Evolutionary conservation across 2,888 invertebrate species (phyloP), one percentile per base, ranked within the genome.

Genomic region (Agrypnus murinus): DNA sequence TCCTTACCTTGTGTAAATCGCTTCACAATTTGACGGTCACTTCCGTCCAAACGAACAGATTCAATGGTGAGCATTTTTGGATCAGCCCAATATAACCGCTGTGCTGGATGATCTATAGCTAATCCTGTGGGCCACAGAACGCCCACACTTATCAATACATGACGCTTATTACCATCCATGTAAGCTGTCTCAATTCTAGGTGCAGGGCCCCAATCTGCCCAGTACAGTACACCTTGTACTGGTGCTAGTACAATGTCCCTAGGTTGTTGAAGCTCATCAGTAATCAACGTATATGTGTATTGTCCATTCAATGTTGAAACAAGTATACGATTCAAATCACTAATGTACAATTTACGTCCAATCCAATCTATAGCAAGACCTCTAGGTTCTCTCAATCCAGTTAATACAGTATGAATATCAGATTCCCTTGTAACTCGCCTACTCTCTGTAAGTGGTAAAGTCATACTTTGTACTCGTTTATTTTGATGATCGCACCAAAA

Each of bases 31-130:
- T 88, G 88, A 43, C 93, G 87, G 78, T 91, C 92, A 62, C 87
- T 87, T 71, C 95, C 95, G 82, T 93, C 92, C 15, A 92, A 84
- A 12, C 88, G 86, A 59, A 91, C 88, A 45, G 91, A 91, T 84
- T 94, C 93, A 67, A 95, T 88, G 15, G 90, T 89, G 77, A 89
- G 89, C 75, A 90, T 89, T 84, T 94, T 94, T n/a, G 91, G 90
- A 86, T 96, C 96, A 9, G 93, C 90, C 93, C 94, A 95, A 87
- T 95, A 96, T 2, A 96, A 84, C 5, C 95, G 87, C n/a, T 87
- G 86, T 0, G 92, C 91, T 0, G 93, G 90, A 82, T 90, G 89
- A 84, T 94, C 93, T 64, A 95, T 88, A 4, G 95, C 91, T 50
- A 96, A 87, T 75, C 95, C 93, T 3, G 90, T 89, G 0, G 94